These are phyloP conservation scores for Erpornis zantholeuca DNA, from an alignment of 2,113 vertebrate genomes.

Conservation along the genomic window DNA sequence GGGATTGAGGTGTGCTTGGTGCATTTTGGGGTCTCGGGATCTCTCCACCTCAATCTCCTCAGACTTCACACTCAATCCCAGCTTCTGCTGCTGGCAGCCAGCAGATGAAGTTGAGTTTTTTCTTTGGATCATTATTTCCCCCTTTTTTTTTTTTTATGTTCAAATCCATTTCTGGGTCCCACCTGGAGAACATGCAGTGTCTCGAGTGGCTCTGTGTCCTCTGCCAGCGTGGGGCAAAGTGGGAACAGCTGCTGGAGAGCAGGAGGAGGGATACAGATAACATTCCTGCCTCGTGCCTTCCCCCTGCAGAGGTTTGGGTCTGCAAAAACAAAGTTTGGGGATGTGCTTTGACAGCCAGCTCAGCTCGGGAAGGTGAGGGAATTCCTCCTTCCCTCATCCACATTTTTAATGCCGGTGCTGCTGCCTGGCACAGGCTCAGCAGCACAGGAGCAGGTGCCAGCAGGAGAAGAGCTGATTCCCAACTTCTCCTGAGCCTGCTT, in stretches of 20 bases:
- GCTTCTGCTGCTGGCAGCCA: background rate
- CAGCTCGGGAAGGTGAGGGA: background rate
- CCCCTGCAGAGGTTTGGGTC: background rate
- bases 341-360: background rate
- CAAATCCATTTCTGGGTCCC: background rate
- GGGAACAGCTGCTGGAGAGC: background rate
- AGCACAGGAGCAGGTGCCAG: background rate
- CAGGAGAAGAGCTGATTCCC: background rate
- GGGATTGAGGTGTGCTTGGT: background rate
- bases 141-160: accelerated
- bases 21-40: background rate
- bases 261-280: too few relatives aligned
- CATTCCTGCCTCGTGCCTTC: background rate
- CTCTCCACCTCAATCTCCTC: background rate
- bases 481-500: background rate
- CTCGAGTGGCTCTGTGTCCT: background rate
- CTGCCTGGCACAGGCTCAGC: background rate
- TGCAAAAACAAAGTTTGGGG: background rate
- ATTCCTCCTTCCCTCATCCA: background rate
- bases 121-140: background rate
- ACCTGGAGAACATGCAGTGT: background rate
- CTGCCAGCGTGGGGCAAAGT: accelerated
- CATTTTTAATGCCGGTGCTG: background rate
- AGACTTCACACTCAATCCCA: background rate
- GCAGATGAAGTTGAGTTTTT: background rate